These are phyloP conservation scores for Xanthia icteritia DNA, from an alignment of 2,888 invertebrate species.

Conservation along the genomic window DNA sequence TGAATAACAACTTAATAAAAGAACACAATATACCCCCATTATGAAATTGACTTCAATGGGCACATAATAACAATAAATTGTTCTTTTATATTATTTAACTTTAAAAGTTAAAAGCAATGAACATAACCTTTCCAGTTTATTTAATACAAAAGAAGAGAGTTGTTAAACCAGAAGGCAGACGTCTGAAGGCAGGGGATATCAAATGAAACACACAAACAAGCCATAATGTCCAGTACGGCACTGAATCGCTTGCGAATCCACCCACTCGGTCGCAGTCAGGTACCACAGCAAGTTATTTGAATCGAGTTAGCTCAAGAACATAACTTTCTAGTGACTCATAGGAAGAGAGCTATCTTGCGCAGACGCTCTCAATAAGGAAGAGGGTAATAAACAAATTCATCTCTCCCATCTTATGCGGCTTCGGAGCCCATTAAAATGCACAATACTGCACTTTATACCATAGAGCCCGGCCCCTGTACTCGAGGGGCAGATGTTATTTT, in stretches of 20 bases:
- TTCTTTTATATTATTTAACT: conserved; percentile 43
- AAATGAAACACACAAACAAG: conserved; percentile 60
- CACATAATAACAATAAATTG: conserved; percentile 53
- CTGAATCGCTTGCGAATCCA: conserved; percentile 59
- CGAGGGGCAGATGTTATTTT: conserved; percentile 87
- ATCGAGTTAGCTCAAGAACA: conserved; percentile 87
- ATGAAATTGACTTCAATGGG: conserved; percentile 59
- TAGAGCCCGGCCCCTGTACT: conserved; percentile 77
- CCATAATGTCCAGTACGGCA: conserved; percentile 58
- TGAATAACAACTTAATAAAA: conserved; percentile 53
- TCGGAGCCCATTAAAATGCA: conserved; percentile 88
- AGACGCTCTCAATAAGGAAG: conserved; percentile 91
- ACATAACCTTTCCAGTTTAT: conserved; percentile 34
- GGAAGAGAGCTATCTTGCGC: conserved; percentile 89
- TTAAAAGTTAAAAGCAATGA: conserved; percentile 26
- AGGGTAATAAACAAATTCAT: conserved; percentile 90
- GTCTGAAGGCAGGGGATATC: conserved; percentile 42
- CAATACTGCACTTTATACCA: conserved; percentile 89
- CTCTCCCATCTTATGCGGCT: conserved; percentile 89
- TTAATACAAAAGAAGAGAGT: conserved; percentile 44
- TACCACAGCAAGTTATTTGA: conserved; percentile 80
- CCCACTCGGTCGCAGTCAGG: conserved; percentile 74
- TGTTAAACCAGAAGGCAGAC: conserved; percentile 42
- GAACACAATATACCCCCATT: conserved; percentile 66
- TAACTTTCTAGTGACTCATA: conserved; percentile 90